Evolutionary conservation across 1,140 invertebrate genomes (phyloP), one percentile per base, ranked within the genome.

Genomic region (Aphaenogaster floridana): DNA sequence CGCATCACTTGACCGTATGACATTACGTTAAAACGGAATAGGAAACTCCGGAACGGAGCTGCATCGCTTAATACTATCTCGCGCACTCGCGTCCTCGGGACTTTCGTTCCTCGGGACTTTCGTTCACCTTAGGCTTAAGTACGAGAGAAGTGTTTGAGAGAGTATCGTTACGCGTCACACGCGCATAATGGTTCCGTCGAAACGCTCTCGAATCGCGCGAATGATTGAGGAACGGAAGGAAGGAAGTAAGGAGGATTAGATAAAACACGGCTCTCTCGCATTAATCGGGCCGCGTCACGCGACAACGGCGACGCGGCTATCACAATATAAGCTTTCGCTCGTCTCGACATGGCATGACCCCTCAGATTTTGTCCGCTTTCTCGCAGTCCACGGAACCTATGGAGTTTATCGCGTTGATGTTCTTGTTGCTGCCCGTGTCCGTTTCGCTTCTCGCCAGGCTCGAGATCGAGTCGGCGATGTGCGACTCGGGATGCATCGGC

Each of bases 401-500:
- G 1, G 93, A 90, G 54, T 93, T 93, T 54, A 93, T 85, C 48
- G 89, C 86, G 72, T 78, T 88, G 45, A 86, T 71, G 42, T 92
- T 92, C 80, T 92, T 91, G n/a, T 80, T 79, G 50, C 85, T 88
- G 17, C 88, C 91, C 1, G 89, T 72, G 7, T 94, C 92, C 0
- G 87, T 87, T 5, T 94, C 93, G 42, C 87, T 92, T 57, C 92
- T 94, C 9, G 87, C 61, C 0, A 94, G 28, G 74, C 92, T 93
- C 1, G 93, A 92, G 48, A 93, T 92, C 6, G 95, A 95, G 0
- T 69, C 84, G 6, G 88, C 90, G 28, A 92, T 69, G 45, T 95
- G 91, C 5, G 88, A 71, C 17, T 92, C 93, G 0, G 90, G 76
- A n/a, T 96, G 95, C 2, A 95, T 86, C 80, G 96, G 93, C 84